Conservation (phyloP, 2,113 vertebrate species). For the Istiophorus platypterus region DNA sequence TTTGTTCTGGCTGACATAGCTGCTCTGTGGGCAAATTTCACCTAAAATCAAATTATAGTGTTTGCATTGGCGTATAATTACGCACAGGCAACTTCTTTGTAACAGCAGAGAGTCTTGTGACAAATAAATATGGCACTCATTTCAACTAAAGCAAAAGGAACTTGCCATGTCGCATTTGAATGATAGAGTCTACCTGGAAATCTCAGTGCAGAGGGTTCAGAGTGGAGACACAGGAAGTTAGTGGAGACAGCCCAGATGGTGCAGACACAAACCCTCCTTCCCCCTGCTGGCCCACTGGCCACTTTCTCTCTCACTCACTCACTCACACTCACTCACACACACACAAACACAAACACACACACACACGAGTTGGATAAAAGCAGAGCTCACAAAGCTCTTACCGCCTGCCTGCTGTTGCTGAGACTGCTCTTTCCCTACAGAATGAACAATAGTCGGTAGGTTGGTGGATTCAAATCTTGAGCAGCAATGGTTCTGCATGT, state of each 20-base stretch:
- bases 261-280: constrained; percentile 72
- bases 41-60: constrained; percentile 2
- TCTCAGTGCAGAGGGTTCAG: constrained; percentile 41
- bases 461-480: constrained; percentile 50
- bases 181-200: constrained; percentile 49
- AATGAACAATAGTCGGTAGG: constrained; percentile 43
- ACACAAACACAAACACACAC: constrained; percentile 38
- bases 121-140: neutral
- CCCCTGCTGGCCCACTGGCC: constrained; percentile 58
- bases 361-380: constrained; percentile 46
- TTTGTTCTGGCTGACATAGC: neutral
- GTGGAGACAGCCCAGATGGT: constrained; percentile 79
- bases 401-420: constrained; percentile 66
- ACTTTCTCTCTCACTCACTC: neutral
- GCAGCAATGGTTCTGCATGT: constrained; percentile 16
- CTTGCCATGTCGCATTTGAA: constrained; percentile 9
- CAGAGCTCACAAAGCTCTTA: constrained; percentile 66
- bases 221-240: constrained; percentile 72
- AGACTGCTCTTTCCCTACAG: constrained; percentile 66
- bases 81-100: neutral
- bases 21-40: neutral
- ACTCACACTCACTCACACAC: neutral
- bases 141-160: neutral
- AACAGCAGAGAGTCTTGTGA: neutral
- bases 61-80: neutral